Conservation (phyloP, 2,888 invertebrate species). For the Lasioglossum marginatum region DNA sequence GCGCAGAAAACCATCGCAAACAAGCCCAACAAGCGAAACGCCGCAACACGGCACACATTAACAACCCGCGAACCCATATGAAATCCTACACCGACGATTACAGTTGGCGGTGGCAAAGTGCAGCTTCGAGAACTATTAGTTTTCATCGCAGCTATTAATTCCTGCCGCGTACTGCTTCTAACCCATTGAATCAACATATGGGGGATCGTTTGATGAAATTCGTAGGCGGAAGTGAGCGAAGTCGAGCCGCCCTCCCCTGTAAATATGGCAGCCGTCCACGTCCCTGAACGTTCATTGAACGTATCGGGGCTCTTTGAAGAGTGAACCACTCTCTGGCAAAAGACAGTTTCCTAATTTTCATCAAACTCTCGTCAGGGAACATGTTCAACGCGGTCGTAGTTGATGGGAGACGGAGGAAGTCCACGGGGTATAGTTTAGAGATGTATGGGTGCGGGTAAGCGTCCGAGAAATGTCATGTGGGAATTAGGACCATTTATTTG, state of each 20-base stretch:
- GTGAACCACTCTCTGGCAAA: not conserved
- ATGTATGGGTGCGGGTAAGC: not conserved
- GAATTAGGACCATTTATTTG: not conserved
- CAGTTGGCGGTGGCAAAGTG: not conserved
- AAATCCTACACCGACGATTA: not conserved
- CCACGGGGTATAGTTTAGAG: not conserved
- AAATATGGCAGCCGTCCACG: not conserved
- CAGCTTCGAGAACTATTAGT: not conserved
- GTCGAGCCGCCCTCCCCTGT: not conserved
- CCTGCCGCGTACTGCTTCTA: not conserved
- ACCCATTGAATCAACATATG: not conserved
- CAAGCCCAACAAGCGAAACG: not conserved
- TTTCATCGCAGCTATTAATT: conserved; percentile 6
- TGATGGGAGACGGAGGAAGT: not conserved
- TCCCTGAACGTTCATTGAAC: not conserved
- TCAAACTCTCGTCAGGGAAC: not conserved
- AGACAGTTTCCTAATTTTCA: not conserved
- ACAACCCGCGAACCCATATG: not conserved
- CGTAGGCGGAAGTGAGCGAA: not conserved
- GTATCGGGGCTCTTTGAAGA: not conserved
- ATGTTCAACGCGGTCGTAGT: not conserved
- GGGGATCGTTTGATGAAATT: not conserved
- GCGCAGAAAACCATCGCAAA: not conserved
- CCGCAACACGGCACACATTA: not conserved
- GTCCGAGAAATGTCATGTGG: not conserved